These are phyloP conservation scores for Trachelus troglodyta DNA, from an alignment of 2,888 invertebrate species.

Conservation along the genomic window DNA sequence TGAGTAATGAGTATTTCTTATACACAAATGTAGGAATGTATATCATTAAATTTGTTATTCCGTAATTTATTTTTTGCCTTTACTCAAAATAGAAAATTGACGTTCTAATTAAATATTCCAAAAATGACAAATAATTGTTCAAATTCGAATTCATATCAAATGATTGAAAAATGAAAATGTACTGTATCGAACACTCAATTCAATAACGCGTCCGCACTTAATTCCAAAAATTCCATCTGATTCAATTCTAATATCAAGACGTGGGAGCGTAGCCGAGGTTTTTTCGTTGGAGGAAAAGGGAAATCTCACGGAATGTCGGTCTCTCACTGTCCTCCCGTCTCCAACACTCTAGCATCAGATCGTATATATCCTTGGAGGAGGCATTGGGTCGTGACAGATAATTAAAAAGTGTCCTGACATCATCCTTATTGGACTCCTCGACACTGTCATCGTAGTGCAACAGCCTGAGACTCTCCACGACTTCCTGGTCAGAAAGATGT, in stretches of 20 bases:
- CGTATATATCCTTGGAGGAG: slow-evolving; percentile 85
- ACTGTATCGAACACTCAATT: slow-evolving; percentile 7
- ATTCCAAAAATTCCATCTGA: neutral
- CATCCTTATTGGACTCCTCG: slow-evolving; percentile 34
- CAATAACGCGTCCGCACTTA: neutral
- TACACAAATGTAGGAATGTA: slow-evolving; percentile 20
- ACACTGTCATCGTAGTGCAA: slow-evolving; percentile 73
- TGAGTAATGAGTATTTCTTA: neutral
- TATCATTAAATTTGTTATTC: slow-evolving; percentile 16
- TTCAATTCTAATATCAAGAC: slow-evolving; percentile 58
- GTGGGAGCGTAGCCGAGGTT: slow-evolving; percentile 73
- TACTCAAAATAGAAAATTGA: neutral
- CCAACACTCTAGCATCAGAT: slow-evolving; percentile 90
- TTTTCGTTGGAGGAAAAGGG: slow-evolving; percentile 82
- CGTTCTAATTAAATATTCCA: no score
- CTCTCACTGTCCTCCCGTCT: slow-evolving; percentile 78
- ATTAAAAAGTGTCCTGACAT: slow-evolving; percentile 66
- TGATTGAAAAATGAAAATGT: slow-evolving; percentile 15
- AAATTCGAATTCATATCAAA: neutral
- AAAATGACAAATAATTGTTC: neutral
- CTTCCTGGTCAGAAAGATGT: slow-evolving; percentile 79
- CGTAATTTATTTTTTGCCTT: neutral
- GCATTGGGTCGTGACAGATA: slow-evolving; percentile 75
- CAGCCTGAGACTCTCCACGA: slow-evolving; percentile 83
- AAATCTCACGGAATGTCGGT: slow-evolving; percentile 85